Conservation (phyloP, 2,113 vertebrate genomes). For the Pipa parva region DNA sequence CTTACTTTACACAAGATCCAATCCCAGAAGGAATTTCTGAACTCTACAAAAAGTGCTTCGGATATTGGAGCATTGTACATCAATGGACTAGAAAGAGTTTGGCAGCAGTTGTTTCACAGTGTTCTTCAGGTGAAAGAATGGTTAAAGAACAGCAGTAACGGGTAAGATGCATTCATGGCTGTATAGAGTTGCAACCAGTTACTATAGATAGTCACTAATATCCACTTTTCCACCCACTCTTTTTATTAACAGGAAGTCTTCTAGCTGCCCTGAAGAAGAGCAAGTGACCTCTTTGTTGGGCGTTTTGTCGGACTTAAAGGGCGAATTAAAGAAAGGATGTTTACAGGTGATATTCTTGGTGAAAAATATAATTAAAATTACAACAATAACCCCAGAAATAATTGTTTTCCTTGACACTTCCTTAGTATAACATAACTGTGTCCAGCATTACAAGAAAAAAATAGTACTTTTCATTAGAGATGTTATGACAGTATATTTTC, state of each 20-base stretch:
- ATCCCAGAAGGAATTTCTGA: not conserved
- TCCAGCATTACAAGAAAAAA: no score
- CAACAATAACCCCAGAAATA: no score
- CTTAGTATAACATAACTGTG: no score
- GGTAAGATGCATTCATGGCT: not conserved
- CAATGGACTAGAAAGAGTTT: slow-evolving; percentile 57
- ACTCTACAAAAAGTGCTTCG: slow-evolving; percentile 15
- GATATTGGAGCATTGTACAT: slow-evolving; percentile 40
- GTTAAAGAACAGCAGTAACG: not conserved
- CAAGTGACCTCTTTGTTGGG: slow-evolving; percentile 52
- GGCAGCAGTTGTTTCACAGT: slow-evolving; percentile 61
- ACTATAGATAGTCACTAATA: not conserved
- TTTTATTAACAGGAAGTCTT: slow-evolving; percentile 27
- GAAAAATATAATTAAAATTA: no score
- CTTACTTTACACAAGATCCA: slow-evolving; percentile 39
- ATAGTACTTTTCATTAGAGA: no score
- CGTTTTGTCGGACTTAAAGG: slow-evolving; percentile 55
- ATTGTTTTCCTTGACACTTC: no score
- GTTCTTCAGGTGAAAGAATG: slow-evolving; percentile 50
- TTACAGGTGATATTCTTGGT: slow-evolving; percentile 1
- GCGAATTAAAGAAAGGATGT: slow-evolving; percentile 47
- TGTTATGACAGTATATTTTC: no score
- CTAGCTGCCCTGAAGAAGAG: slow-evolving; percentile 52
- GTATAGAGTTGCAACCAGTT: not conserved
- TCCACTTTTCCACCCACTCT: not conserved